Evolutionary conservation across 2,888 invertebrate species (phyloP), one percentile per base, ranked within the genome.

Genomic region (Drosophila testacea): DNA sequence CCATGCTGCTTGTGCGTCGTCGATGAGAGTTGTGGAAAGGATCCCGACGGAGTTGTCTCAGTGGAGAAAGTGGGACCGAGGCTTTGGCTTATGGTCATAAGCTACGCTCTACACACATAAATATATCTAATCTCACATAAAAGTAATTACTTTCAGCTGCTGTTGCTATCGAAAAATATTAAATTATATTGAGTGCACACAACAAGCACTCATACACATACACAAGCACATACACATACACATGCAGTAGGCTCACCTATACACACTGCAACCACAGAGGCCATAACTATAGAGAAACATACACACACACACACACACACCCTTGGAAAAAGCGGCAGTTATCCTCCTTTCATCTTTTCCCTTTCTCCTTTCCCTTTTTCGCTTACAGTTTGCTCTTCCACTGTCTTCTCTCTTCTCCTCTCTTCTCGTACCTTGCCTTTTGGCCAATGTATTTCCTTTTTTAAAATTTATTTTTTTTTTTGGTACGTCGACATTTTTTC

Each of bases 91-190:
- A 63, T 64, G 75, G 63, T 51, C 75, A 77, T 75, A 73, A 77
- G 74, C 72, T 59, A 32, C 7, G 11, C 39, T 55, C 38, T 11
- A 57, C 69, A 61, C 73, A 79, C 79, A 89, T 79, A 83, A 88
- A 83, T 88, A 85, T 85, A 81, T 88, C 83, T 88, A 84, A 84
- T 86, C 84, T 84, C 84, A 69, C 81, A 87, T 79, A 61, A 86
- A 84, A 88, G 84, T 84, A 84, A 84, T 84, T 84, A 84, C 84
- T 88, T 84, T 84, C 84, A 84, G 89, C 89, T 84, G 84, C 77
- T 83, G 83, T 80, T 85, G 81, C 83, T 88, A 84, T 83, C 83
- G 83, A 83, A 77, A 84, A 88, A 86, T 84, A 84, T 88, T 83
- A 84, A 84, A 84, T 84, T 84, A 88, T 84, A 88, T 84, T 88